A percentile compares a stretch with the other conserved stretches of the same genome.
Evolutionary conservation across 2,113 vertebrate genomes (phyloP).

Genomic region (Fulica atra): DNA sequence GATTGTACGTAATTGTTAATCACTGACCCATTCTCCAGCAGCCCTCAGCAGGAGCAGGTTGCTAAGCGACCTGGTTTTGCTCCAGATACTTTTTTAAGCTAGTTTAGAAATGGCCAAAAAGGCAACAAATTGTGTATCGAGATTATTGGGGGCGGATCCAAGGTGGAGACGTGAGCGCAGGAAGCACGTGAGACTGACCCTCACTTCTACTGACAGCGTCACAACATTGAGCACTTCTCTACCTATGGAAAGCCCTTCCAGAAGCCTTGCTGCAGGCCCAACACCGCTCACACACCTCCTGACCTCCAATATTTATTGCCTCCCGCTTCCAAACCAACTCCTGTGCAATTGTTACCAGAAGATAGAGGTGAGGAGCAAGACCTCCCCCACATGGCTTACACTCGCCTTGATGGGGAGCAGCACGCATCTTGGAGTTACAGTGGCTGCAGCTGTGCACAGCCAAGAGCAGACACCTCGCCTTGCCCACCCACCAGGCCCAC

Average conservation of each 20-base stretch:
- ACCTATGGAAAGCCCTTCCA: not conserved
- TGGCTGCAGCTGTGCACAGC: not conserved
- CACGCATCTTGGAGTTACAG: not conserved
- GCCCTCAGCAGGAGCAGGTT: not conserved
- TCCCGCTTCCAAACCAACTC: not conserved
- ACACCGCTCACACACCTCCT: not conserved
- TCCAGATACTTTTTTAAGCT: constrained; percentile 53
- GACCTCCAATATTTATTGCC: not conserved
- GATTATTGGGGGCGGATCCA: accelerated
- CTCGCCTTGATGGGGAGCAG: accelerated
- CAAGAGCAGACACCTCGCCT: not conserved
- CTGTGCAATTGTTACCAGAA: not conserved
- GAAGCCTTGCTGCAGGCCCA: not conserved
- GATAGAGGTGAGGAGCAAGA: not conserved
- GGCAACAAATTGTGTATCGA: constrained; percentile 22
- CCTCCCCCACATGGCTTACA: no score
- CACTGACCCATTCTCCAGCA: constrained; percentile 69
- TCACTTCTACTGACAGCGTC: accelerated
- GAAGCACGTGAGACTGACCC: not conserved
- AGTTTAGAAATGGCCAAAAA: constrained; percentile 17
- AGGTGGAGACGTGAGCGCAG: accelerated
- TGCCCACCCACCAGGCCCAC: not conserved
- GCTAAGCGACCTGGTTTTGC: constrained; percentile 59
- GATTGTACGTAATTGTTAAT: constrained; percentile 57
- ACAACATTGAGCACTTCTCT: no score